phyloP scores from a whole-genome alignment of 2,113 vertebrate species.

The Lepus timidus region DNA sequence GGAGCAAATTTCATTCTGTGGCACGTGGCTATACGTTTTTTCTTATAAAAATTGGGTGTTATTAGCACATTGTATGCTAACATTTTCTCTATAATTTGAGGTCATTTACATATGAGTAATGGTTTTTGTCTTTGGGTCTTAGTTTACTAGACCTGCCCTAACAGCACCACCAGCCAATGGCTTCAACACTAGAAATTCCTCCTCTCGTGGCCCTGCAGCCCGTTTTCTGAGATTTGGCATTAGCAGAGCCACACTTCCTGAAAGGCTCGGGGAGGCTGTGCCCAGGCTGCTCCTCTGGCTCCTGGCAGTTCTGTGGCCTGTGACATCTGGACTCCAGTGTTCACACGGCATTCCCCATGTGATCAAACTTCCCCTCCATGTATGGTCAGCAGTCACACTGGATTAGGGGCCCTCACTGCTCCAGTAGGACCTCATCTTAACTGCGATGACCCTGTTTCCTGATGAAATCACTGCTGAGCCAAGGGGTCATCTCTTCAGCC shows the following conservation, averaged over 20 bases:
- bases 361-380: too few species aligned
- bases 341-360: rapidly evolving
- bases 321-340: rapidly evolving
- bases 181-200: too few species aligned
- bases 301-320: not conserved
- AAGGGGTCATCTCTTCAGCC: too few species aligned
- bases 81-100: not conserved
- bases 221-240: not conserved
- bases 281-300: too few species aligned
- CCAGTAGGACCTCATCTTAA: not conserved
- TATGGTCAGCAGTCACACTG: not conserved
- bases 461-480: not conserved
- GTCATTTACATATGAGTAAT: not conserved
- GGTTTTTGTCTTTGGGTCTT: not conserved
- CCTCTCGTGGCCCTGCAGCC: rapidly evolving
- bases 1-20: too few species aligned
- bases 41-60: not conserved
- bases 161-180: rapidly evolving
- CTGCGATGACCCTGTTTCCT: not conserved
- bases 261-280: too few species aligned
- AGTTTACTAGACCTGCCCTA: not conserved
- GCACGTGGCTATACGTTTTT: not conserved
- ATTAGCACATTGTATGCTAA: not conserved
- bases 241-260: too few species aligned
- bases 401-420: too few species aligned